Conservation (phyloP, 2,113 vertebrate genomes). For the Dicentrarchus labrax region DNA sequence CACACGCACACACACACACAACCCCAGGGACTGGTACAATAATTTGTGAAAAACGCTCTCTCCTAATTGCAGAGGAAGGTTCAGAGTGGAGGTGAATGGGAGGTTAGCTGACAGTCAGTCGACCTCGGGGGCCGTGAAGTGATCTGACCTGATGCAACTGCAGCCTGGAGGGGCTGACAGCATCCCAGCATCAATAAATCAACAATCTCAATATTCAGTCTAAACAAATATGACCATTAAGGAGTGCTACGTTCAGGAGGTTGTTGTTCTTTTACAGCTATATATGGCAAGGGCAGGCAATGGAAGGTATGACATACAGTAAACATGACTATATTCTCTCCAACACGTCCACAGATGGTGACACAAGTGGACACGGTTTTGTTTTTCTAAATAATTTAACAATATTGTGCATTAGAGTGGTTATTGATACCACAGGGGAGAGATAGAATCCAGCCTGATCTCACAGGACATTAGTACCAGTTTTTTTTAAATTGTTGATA, state of each 20-base stretch:
- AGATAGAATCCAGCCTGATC: not conserved
- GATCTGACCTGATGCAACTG: constrained; percentile 19
- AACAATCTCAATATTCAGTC: not conserved
- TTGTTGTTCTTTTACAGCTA: not conserved
- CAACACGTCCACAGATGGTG: not conserved
- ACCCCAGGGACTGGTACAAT: not conserved
- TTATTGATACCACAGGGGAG: not conserved
- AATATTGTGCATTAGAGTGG: not conserved
- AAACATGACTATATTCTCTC: not conserved
- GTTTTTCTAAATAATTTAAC: not conserved
- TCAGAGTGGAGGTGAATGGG: constrained; percentile 21
- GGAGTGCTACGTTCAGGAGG: not conserved
- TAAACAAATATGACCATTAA: not conserved
- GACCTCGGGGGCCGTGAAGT: not conserved
- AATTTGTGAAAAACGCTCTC: not conserved
- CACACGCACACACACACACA: constrained; percentile 20
- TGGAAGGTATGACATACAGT: not conserved
- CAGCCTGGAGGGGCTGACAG: not conserved
- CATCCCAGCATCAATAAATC: not conserved
- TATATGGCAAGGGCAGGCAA: not conserved
- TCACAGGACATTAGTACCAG: not conserved
- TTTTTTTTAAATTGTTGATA: too few species aligned
- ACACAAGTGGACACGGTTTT: not conserved
- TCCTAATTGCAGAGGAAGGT: not conserved
- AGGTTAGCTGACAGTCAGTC: constrained; percentile 31